Conservation (phyloP, 2,888 invertebrate species). For the Megamerina dolium region DNA sequence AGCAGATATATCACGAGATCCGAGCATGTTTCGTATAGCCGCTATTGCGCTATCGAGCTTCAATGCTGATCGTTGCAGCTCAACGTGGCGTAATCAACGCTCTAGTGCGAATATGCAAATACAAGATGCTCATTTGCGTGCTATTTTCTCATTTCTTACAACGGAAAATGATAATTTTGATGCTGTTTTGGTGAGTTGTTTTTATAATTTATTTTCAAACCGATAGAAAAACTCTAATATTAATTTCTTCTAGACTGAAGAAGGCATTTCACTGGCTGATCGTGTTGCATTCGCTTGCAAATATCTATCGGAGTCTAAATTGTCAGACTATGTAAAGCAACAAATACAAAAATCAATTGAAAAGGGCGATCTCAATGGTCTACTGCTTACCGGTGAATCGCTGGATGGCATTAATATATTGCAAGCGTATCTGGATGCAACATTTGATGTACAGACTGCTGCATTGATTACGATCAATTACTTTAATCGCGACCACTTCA, state of each 20-base stretch:
- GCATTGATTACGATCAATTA: conserved; percentile 74
- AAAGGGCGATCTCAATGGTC: conserved; percentile 75
- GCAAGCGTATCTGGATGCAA: conserved; percentile 78
- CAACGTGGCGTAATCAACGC: conserved; percentile 71
- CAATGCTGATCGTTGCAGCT: conserved; percentile 71
- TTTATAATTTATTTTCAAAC: neutral
- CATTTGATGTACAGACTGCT: conserved; percentile 88
- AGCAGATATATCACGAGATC: conserved; percentile 48
- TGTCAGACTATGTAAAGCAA: conserved; percentile 71
- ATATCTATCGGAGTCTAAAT: conserved; percentile 73
- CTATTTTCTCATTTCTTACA: conserved; percentile 85
- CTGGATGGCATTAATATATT: conserved; percentile 71
- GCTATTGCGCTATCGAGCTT: conserved; percentile 84
- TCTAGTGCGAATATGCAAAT: conserved; percentile 67
- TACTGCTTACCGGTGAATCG: conserved; percentile 78
- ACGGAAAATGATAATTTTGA: conserved; percentile 72
- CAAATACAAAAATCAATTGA: conserved; percentile 65
- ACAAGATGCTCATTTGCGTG: conserved; percentile 83
- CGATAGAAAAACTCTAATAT: neutral
- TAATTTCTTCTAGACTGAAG: conserved; percentile 60
- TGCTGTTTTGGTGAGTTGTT: conserved; percentile 62
- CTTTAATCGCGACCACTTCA: conserved; percentile 64
- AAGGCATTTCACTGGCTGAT: conserved; percentile 78
- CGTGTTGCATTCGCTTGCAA: conserved; percentile 86
- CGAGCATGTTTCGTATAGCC: conserved; percentile 49